These are phyloP conservation scores for Pristis pectinata DNA, from an alignment of 2,797 vertebrate genomes.

Conservation along the genomic window DNA sequence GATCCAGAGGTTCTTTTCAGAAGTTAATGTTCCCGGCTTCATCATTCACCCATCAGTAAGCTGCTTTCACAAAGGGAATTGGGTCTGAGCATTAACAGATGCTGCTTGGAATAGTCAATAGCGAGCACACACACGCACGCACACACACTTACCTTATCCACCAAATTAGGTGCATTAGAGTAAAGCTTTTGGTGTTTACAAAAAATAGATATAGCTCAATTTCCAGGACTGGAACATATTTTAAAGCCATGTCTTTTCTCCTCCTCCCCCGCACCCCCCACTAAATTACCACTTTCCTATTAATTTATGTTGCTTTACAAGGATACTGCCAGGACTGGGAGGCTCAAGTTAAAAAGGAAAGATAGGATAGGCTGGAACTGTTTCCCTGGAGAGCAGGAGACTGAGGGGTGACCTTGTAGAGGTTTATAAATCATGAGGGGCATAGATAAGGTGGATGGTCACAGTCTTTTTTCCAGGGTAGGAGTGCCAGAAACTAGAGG, in stretches of 20 bases:
- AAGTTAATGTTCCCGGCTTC: constrained; percentile 24
- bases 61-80: background rate
- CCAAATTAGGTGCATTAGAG: background rate
- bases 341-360: too few relatives aligned
- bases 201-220: background rate
- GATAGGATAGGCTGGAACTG: too few relatives aligned
- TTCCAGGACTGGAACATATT: background rate
- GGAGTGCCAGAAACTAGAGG: too few relatives aligned
- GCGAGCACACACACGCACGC: background rate
- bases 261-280: too few relatives aligned
- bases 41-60: constrained; percentile 26
- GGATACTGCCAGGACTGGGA: too few relatives aligned
- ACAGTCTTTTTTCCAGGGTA: too few relatives aligned
- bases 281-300: background rate
- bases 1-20: constrained; percentile 17
- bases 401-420: too few relatives aligned
- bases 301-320: background rate
- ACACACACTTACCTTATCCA: background rate
- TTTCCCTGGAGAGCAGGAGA: too few relatives aligned
- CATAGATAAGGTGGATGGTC: too few relatives aligned
- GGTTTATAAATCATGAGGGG: too few relatives aligned
- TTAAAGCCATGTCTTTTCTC: too few relatives aligned
- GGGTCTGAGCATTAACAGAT: background rate
- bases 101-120: background rate
- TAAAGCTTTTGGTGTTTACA: background rate